Conservation (phyloP, 2,113 vertebrate species). For the Megaleporinus macrocephalus region DNA sequence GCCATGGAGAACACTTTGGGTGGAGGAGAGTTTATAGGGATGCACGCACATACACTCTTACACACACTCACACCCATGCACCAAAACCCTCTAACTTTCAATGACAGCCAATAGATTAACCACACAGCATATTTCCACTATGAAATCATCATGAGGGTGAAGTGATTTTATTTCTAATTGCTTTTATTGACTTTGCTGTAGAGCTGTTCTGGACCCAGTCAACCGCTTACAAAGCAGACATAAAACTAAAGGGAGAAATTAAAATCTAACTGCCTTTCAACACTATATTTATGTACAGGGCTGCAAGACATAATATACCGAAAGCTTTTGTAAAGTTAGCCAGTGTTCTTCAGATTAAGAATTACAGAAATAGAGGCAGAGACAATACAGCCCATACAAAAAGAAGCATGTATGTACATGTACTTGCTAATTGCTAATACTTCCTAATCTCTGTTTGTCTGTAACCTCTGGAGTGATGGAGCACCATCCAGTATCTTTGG, state of each 20-base stretch:
- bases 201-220: slow-evolving; percentile 33
- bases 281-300: slow-evolving; percentile 10
- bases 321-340: neutral
- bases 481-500: no score
- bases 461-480: no score
- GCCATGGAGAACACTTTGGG: neutral
- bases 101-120: slow-evolving; percentile 40
- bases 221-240: slow-evolving; percentile 49
- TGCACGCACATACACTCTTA: neutral
- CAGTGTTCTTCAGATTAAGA: neutral
- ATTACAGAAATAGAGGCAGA: no score
- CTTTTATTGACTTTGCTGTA: slow-evolving; percentile 70
- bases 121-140: slow-evolving; percentile 65
- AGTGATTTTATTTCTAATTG: slow-evolving; percentile 73
- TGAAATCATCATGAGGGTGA: slow-evolving; percentile 64
- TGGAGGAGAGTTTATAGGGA: neutral
- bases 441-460: no score
- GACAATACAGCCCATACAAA: no score
- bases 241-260: slow-evolving; percentile 48
- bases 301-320: neutral
- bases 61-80: slow-evolving; percentile 1
- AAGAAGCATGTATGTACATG: no score
- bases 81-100: neutral
- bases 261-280: slow-evolving; percentile 13
- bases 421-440: no score